Base-by-base conservation (phyloP, 2,888 invertebrate species). In the Drosophila borborema region DNA sequence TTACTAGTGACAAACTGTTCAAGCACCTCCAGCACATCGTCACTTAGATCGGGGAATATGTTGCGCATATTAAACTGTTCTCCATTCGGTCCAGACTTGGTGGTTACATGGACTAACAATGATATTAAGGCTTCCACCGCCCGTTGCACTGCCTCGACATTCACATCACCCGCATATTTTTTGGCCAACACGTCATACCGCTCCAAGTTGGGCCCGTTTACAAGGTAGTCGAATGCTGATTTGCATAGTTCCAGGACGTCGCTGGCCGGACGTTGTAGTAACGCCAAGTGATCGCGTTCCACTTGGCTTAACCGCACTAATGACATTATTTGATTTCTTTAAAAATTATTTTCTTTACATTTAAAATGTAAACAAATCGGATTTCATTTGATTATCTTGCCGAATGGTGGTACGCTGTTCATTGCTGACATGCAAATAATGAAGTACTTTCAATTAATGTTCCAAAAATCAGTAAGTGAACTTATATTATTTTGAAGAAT, bases 41-140 rank as follows among this genome's bases (percentile, higher is more conserved):
- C 74, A 5, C 81, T 82, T 38, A 92, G 89, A 7, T 85, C 78
- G 1, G 78, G 81, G n/a, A 90, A 81, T 18, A 76, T 59, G n/a
- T 84, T 78, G 0, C 86, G 82, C 48, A 90, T 80, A 10, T 90
- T 45, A 12, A 80, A 63, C 12, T 87, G 82, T 59, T 79, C 74
- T 14, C 83, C 90, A 12, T 76, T 85, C 92, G 96, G 96, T 93
- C 95, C 95, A 75, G 95, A 94, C 92, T 95, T 96, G 81, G 95
- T 95, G 81, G 95, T 95, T 76, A 95, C 95, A 92, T 97, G 95
- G 20, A 96, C 93, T 56, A 97, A 93, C 56, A 97, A 94, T 91
- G 96, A 95, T n/a, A 96, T 94, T 61, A 97, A 92, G 23, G 96
- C 96, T 93, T 96, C 95, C 16, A 97, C 94, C 48, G 96, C 94